Conservation (phyloP, 2,888 invertebrate genomes). For the Nysson spinosus region DNA sequence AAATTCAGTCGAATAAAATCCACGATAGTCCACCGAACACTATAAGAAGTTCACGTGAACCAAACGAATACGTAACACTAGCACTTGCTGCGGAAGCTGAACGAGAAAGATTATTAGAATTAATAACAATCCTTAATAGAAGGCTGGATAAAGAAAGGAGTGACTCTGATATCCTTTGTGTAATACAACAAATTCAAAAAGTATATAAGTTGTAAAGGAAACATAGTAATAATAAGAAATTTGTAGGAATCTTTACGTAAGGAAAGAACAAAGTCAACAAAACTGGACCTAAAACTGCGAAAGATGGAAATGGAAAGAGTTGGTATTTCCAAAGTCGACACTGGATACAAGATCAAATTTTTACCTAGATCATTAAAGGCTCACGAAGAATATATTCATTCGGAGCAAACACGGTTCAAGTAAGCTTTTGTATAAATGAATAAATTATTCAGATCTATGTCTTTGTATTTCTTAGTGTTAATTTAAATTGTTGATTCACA, state of each 20-base stretch:
- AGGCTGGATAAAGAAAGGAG: constrained; percentile 80
- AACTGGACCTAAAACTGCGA: constrained; percentile 80
- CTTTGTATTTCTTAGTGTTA: background rate
- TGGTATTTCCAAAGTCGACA: constrained; percentile 69
- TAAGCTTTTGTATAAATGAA: constrained; percentile 31
- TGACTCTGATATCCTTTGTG: constrained; percentile 63
- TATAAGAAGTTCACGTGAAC: constrained; percentile 45
- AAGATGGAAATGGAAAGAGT: constrained; percentile 80
- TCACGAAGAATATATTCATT: constrained; percentile 71
- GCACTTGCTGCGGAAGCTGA: constrained; percentile 82
- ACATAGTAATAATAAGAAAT: background rate
- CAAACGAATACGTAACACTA: constrained; percentile 75
- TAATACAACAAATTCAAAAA: constrained; percentile 32
- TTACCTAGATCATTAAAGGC: constrained; percentile 64
- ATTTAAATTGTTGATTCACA: constrained; percentile 1
- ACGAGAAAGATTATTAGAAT: constrained; percentile 80
- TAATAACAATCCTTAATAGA: constrained; percentile 80
- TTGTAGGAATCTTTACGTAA: constrained; percentile 71
- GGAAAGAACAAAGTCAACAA: constrained; percentile 80
- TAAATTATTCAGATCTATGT: background rate
- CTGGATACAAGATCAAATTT: constrained; percentile 69
- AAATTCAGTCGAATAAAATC: constrained; percentile 6
- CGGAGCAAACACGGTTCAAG: constrained; percentile 70
- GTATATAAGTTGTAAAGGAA: background rate
- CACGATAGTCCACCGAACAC: constrained; percentile 30